Base-by-base conservation (phyloP, 2,888 invertebrate species). In the Elgonia sp. region DNA sequence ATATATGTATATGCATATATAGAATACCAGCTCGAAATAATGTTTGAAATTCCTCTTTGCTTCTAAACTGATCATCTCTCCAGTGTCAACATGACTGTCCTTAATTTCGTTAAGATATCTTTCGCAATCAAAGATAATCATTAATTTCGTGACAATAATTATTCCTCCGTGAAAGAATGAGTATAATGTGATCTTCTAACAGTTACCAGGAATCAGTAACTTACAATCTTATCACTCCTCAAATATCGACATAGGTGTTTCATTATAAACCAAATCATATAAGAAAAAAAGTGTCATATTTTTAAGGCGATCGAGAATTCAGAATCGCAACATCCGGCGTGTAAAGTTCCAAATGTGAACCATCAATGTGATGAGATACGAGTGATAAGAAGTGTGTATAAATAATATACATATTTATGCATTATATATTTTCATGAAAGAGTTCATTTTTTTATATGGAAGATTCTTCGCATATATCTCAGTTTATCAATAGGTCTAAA, bases 191-290 rank as follows among this genome's bases (percentile, higher is more conserved):
- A 88, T 88, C 88, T 87, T 84, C 77, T 77, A 82, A 69, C 86
- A 72, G 82, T 86, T 86, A 86, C 86, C 46, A 69, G 67, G 89
- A 89, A 89, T 86, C 86, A 89, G 86, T 84, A 89, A 89, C 84
- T 82, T 81, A 86, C 84, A 86, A 89, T 86, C 89, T 89, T 89
- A 89, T 89, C 89, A 69, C 84, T 89, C 55, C 89, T 89, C 89
- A 89, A 92, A 92, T 91, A 92, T 92, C 92, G 91, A 90, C 91
- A 91, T 92, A 91, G 91, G 90, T 91, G 91, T 91, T 91, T 89
- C 89, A 85, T 90, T 89, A 86, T 89, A 89, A 86, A 79, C 81
- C 84, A 72, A 84, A 79, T 86, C 84, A 29, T 46, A 63, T 53
- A 86, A 86, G 62, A 86, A 84, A 88, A 75, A 72, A 67, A 77